These are phyloP conservation scores for Drosophila lacteicornis DNA, from an alignment of 1,140 invertebrate genomes.

Conservation along the genomic window DNA sequence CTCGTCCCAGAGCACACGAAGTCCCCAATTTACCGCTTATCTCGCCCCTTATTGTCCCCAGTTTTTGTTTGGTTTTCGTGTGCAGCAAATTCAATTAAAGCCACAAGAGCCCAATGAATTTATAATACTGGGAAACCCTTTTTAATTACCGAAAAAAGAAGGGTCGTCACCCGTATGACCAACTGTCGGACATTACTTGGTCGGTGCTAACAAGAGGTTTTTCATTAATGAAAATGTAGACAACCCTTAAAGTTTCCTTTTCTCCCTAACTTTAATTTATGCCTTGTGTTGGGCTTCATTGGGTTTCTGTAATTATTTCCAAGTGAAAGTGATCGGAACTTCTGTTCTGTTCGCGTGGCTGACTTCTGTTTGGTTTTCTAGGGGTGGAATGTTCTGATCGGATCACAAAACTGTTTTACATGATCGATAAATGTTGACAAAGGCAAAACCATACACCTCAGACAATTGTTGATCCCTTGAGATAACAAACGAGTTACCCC, in stretches of 20 bases:
- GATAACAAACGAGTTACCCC: constrained; percentile 34
- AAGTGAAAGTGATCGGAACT: constrained; percentile 55
- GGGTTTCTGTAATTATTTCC: constrained; percentile 28
- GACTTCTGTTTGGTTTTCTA: constrained; percentile 16
- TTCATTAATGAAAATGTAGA: constrained; percentile 70
- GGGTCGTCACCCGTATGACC: constrained; percentile 56
- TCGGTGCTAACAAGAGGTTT: constrained; percentile 31
- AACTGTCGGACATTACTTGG: constrained; percentile 48
- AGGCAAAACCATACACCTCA: constrained; percentile 15
- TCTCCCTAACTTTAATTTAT: constrained; percentile 59
- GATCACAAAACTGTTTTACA: constrained; percentile 20
- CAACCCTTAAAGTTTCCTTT: constrained; percentile 21
- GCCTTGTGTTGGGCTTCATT: constrained; percentile 61
- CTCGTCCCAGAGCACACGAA: constrained; percentile 1
- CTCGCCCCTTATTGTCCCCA: constrained; percentile 37
- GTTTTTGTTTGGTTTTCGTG: constrained; percentile 57
- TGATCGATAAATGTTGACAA: constrained; percentile 29
- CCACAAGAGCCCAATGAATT: constrained; percentile 50
- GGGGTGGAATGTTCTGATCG: constrained; percentile 22
- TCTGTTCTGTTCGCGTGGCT: constrained; percentile 53
- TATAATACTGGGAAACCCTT: constrained; percentile 20
- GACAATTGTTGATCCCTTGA: constrained; percentile 36
- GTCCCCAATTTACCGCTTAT: constrained; percentile 70
- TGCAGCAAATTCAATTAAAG: constrained; percentile 76
- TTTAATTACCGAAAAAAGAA: constrained; percentile 51